Conservation (phyloP, 2,888 invertebrate genomes). For the Gnatocerus cornutus region DNA sequence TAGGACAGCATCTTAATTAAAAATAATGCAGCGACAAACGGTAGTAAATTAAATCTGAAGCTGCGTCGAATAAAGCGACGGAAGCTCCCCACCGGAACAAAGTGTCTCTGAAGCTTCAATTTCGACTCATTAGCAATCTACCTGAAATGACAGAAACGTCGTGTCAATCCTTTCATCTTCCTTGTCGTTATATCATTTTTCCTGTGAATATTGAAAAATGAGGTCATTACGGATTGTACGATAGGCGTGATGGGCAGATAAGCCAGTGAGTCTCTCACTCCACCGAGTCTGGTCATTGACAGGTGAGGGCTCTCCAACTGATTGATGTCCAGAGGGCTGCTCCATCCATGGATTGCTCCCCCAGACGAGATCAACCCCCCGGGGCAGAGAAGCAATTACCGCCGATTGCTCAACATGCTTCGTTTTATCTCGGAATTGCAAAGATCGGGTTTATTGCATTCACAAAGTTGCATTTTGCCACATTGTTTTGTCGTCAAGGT, state of each 20-base stretch:
- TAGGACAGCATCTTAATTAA: constrained; percentile 42
- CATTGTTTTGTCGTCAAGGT: not conserved
- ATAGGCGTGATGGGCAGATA: constrained; percentile 47
- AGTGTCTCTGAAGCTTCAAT: constrained; percentile 40
- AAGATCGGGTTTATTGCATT: constrained; percentile 4
- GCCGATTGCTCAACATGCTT: constrained; percentile 46
- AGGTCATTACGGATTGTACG: constrained; percentile 47
- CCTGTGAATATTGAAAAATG: constrained; percentile 49
- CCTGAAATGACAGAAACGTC: constrained; percentile 16
- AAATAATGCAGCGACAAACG: constrained; percentile 43
- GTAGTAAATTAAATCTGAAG: constrained; percentile 46
- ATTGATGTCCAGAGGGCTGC: constrained; percentile 63
- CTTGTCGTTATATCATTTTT: too few relatives aligned
- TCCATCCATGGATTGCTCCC: constrained; percentile 62
- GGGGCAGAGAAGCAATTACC: constrained; percentile 58
- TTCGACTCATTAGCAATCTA: constrained; percentile 29
- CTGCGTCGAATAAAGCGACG: constrained; percentile 11
- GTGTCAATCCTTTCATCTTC: constrained; percentile 29
- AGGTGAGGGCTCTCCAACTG: constrained; percentile 62
- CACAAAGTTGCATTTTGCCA: not conserved
- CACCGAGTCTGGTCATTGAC: constrained; percentile 60
- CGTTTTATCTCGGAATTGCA: constrained; percentile 10
- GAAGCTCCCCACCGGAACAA: constrained; percentile 36
- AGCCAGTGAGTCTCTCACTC: constrained; percentile 47
- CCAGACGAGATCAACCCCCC: constrained; percentile 48